These are phyloP conservation scores for Eupithecia insigniata DNA, from an alignment of 2,888 invertebrate genomes.

Conservation along the genomic window DNA sequence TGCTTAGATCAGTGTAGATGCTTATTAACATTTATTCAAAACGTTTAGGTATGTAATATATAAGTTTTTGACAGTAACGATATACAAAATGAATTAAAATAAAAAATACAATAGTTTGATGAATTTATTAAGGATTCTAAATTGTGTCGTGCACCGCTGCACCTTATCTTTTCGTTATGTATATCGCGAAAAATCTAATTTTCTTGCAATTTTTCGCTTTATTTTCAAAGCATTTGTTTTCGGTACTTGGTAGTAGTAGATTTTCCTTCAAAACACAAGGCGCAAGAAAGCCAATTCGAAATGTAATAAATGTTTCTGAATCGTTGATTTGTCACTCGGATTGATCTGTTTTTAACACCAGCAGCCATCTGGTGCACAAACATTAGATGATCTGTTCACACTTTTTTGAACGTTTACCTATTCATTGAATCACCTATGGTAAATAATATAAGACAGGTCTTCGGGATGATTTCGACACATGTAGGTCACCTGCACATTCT, in stretches of 20 bases:
- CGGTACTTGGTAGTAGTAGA: not conserved
- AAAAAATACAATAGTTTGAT: not conserved
- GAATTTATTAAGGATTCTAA: not conserved
- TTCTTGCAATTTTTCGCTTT: not conserved
- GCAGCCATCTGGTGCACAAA: slow-evolving; percentile 3
- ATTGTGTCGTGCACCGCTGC: not conserved
- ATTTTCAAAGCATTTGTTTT: not conserved
- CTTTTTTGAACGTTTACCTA: not conserved
- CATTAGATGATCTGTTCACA: not conserved
- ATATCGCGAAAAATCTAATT: no score
- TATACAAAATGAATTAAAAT: not conserved
- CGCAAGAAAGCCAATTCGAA: slow-evolving; percentile 15
- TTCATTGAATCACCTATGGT: not conserved
- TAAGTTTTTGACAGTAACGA: not conserved
- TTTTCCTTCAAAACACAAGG: not conserved
- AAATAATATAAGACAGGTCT: not conserved
- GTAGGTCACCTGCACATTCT: not conserved
- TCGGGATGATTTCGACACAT: not conserved
- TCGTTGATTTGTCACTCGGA: slow-evolving; percentile 13
- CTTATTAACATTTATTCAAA: not conserved
- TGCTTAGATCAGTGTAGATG: not conserved
- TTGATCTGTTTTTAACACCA: slow-evolving; percentile 24
- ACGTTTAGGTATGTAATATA: not conserved
- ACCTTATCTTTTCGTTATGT: no score
- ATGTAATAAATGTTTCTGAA: slow-evolving; percentile 30